Conservation (phyloP, 1,140 invertebrate genomes). For the Paracyclopina nana region DNA sequence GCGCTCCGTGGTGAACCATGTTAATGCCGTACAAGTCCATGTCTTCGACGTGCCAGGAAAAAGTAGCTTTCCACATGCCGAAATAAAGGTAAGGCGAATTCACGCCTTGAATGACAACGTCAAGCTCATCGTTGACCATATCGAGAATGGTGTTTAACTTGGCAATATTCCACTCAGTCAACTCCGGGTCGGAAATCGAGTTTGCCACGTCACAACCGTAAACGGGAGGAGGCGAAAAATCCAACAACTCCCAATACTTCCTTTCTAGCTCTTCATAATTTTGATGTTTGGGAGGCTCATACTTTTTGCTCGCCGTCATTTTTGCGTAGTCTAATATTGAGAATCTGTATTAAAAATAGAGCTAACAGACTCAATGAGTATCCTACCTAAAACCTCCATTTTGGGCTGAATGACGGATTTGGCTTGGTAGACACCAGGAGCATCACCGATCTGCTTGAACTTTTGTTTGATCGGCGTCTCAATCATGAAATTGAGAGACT, state of each 20-base stretch:
- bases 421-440: too few relatives aligned
- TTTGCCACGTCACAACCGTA: slow-evolving; percentile 12
- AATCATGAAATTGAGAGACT: slow-evolving; percentile 27
- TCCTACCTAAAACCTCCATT: too few relatives aligned
- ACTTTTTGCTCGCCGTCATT: too few relatives aligned
- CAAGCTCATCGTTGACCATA: slow-evolving; percentile 1
- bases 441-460: slow-evolving; percentile 6
- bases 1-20: slow-evolving; percentile 83
- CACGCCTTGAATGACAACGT: slow-evolving; percentile 9
- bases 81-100: slow-evolving; percentile 16
- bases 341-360: too few relatives aligned
- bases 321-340: too few relatives aligned
- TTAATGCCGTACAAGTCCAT: slow-evolving; percentile 43
- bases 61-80: slow-evolving; percentile 16
- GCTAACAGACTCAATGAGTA: too few relatives aligned
- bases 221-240: slow-evolving; percentile 23
- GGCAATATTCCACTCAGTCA: slow-evolving; percentile 8
- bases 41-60: slow-evolving; percentile 17
- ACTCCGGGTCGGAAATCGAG: slow-evolving; percentile 14
- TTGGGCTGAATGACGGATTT: too few relatives aligned
- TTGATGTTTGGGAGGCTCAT: slow-evolving; percentile 61
- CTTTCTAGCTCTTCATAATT: slow-evolving; percentile 84
- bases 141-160: slow-evolving; percentile 1
- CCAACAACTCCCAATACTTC: slow-evolving; percentile 94
- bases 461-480: slow-evolving; percentile 5